These are phyloP conservation scores for Agrypnia vestita DNA, from an alignment of 1,140 invertebrate genomes.

Conservation along the genomic window DNA sequence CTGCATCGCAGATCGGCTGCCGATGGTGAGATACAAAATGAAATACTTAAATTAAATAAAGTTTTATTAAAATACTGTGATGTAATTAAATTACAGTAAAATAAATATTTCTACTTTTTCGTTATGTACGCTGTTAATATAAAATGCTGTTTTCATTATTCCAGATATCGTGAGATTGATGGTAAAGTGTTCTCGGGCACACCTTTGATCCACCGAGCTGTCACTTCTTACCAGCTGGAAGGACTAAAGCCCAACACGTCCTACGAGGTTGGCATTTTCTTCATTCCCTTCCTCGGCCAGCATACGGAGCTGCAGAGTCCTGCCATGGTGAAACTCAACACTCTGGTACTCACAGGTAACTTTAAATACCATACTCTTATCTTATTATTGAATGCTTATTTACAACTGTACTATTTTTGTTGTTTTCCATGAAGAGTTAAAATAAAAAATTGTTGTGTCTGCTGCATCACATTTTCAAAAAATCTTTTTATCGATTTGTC, in stretches of 20 bases:
- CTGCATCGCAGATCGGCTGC: too few relatives aligned
- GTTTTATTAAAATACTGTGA: too few relatives aligned
- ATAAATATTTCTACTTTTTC: not conserved
- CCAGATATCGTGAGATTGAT: slow-evolving; percentile 79
- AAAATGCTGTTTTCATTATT: not conserved
- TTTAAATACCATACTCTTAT: not conserved
- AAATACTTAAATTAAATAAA: too few relatives aligned
- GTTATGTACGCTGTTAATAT: too few relatives aligned
- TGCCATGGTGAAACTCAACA: slow-evolving; percentile 78
- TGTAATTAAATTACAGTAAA: not conserved
- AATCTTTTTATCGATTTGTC: too few relatives aligned
- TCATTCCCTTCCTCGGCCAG: slow-evolving; percentile 84
- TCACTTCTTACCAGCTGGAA: slow-evolving; percentile 81
- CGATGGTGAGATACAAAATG: too few relatives aligned
- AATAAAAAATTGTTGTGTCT: too few relatives aligned
- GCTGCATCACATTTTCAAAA: too few relatives aligned
- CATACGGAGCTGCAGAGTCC: slow-evolving; percentile 81
- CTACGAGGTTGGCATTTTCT: slow-evolving; percentile 85
- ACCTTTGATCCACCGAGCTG: slow-evolving; percentile 83
- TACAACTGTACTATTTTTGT: too few relatives aligned
- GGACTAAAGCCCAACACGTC: slow-evolving; percentile 81
- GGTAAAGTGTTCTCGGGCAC: slow-evolving; percentile 83
- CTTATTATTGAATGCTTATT: too few relatives aligned
- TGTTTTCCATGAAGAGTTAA: too few relatives aligned
- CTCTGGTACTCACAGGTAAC: slow-evolving; percentile 67